Conservation (phyloP, 2,797 vertebrate genomes). For the Pantherophis alleghaniensis region DNA sequence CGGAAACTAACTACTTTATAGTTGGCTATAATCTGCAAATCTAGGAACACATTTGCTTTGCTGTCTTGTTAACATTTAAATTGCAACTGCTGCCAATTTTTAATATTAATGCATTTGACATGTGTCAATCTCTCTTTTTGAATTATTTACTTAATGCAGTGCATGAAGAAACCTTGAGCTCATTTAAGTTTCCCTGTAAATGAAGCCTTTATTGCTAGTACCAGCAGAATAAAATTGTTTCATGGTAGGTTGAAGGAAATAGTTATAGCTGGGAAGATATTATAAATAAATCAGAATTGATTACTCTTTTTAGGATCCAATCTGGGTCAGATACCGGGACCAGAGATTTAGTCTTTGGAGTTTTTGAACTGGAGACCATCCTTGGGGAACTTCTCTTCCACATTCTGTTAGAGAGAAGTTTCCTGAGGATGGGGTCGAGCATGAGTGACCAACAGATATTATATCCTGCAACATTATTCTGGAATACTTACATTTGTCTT, state of each 20-base stretch:
- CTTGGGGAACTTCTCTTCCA: not conserved
- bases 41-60: not conserved
- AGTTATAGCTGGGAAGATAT: not conserved
- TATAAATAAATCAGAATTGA: not conserved
- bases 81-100: not conserved
- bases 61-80: not conserved
- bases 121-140: not conserved
- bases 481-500: not conserved
- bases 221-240: not conserved
- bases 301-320: not conserved
- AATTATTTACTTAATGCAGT: not conserved
- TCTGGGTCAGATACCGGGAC: not conserved
- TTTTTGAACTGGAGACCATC: not conserved
- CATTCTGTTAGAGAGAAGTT: not conserved
- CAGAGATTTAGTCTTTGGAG: not conserved
- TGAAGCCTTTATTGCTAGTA: not conserved
- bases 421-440: not conserved
- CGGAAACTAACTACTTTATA: not conserved
- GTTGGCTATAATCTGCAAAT: not conserved
- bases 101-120: not conserved
- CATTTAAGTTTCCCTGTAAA: not conserved
- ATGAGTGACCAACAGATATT: not conserved
- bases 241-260: not conserved
- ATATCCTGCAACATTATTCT: not conserved
- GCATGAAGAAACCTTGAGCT: not conserved